Conservation (phyloP, 2,113 vertebrate genomes). For the Ailurus styani region DNA sequence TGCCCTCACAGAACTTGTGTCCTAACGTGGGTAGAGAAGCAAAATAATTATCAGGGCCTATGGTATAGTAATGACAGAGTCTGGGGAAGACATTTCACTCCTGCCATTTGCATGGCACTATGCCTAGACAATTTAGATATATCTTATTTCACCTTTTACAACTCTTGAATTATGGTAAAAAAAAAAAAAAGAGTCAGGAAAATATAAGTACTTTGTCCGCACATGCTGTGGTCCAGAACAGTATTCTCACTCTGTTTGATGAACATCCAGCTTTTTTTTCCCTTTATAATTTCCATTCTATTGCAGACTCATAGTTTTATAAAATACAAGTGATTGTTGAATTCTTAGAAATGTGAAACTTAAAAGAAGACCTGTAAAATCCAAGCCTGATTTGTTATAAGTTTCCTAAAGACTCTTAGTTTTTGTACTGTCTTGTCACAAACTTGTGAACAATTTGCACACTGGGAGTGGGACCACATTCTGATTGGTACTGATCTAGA, state of each 20-base stretch:
- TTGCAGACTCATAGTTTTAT: background rate
- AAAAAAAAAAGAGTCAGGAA: background rate
- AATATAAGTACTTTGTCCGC: background rate
- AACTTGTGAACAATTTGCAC: background rate
- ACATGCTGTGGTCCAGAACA: background rate
- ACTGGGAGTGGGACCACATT: background rate
- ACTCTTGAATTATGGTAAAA: background rate
- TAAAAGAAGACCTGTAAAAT: background rate
- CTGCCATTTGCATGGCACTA: background rate
- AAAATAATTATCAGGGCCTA: background rate
- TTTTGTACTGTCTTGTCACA: background rate
- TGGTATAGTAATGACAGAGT: background rate
- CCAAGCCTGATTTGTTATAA: background rate
- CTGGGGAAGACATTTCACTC: background rate
- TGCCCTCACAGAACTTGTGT: background rate
- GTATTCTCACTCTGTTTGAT: background rate
- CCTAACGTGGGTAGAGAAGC: background rate
- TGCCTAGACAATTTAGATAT: background rate
- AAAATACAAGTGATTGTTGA: slow-evolving; percentile 1
- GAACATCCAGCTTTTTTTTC: background rate
- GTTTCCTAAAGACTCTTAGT: background rate
- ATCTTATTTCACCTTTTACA: background rate
- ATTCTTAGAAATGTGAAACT: background rate
- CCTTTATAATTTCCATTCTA: background rate
- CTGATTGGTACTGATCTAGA: background rate